Conservation (phyloP, 2,113 vertebrate species). For the Pachyramphus minor region DNA sequence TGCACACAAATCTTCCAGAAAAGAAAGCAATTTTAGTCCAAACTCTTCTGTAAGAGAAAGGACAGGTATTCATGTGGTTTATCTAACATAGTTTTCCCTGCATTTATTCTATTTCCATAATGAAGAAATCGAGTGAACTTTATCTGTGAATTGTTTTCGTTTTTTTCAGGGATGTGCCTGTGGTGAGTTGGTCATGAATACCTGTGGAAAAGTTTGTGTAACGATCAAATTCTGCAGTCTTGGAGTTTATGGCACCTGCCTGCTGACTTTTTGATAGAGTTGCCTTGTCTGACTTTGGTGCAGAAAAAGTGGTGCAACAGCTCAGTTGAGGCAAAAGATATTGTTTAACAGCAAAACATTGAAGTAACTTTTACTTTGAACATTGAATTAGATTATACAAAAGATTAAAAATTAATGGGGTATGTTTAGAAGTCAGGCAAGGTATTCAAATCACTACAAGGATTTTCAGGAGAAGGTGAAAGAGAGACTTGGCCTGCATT, state of each 20-base stretch:
- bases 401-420: neutral
- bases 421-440: neutral
- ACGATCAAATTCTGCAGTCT: neutral
- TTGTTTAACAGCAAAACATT: neutral
- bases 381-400: neutral
- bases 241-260: neutral
- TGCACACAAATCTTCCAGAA: slow-evolving; percentile 2
- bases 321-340: neutral
- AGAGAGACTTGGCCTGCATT: neutral
- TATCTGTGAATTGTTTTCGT: neutral
- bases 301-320: neutral
- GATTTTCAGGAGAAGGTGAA: neutral
- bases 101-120: neutral
- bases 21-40: neutral
- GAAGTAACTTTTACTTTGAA: neutral
- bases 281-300: neutral
- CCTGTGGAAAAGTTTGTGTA: neutral
- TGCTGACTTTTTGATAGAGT: neutral
- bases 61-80: neutral
- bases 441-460: neutral
- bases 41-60: neutral
- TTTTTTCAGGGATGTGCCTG: neutral
- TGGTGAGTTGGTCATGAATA: neutral
- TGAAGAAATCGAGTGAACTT: neutral
- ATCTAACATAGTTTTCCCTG: neutral